phyloP scores from a whole-genome alignment of 2,113 vertebrate genomes.

The Oncorhynchus tshawytscha region DNA sequence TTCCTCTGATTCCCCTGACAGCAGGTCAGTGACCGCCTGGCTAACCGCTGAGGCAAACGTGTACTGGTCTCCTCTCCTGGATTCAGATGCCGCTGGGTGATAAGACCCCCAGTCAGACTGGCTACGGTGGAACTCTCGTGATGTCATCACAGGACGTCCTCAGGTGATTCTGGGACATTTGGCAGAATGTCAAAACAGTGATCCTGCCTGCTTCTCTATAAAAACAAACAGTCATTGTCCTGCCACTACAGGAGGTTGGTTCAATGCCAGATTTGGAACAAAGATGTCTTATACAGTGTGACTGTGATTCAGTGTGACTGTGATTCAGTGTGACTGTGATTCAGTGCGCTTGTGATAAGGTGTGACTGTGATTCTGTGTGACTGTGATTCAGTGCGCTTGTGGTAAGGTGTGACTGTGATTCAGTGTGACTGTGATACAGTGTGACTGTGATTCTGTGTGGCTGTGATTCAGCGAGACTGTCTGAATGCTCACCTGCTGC shows the following conservation, averaged over 20 bases:
- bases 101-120: neutral
- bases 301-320: neutral
- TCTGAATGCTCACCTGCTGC: neutral
- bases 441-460: neutral
- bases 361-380: neutral
- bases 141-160: conserved; percentile 4
- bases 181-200: neutral
- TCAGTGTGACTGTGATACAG: neutral
- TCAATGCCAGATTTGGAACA: neutral
- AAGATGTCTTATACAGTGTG: neutral
- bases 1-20: conserved; percentile 6
- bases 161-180: neutral
- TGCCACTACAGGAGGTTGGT: neutral
- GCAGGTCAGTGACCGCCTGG: conserved; percentile 40
- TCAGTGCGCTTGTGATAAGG: neutral
- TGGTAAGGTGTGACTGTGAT: neutral
- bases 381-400: neutral
- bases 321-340: neutral
- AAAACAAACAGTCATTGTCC: neutral
- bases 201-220: neutral
- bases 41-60: neutral
- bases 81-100: neutral
- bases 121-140: neutral
- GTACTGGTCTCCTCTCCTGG: neutral
- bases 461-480: neutral